Evolutionary conservation across 2,113 vertebrate genomes (phyloP), one percentile per base, ranked within the genome.

Genomic region (Lophius piscatorius): DNA sequence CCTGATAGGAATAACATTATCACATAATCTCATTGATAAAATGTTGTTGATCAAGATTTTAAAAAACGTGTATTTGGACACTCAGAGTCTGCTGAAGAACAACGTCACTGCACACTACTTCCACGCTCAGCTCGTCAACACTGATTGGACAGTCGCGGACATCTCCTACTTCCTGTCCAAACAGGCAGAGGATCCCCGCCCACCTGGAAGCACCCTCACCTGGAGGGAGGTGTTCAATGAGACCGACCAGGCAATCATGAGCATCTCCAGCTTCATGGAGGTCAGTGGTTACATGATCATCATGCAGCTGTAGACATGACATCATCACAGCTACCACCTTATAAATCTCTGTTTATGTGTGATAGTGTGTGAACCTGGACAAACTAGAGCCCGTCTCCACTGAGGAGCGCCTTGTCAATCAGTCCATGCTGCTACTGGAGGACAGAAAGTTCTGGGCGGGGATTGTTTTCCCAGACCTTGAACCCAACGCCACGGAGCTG

Each of bases 361-460:
- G 38, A 58, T 28, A 99, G 97, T 98, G 97, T 86, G 93, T 98
- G 50, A 98, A 98, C 67, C 79, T 98, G 76, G 94, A 98, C 86
- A 99, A 99, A 71, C 83, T 99, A 64, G 94, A 98, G 77, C 91
- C 95, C 0, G 89, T 96, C 20, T 79, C 93, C 1, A 95, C 72
- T 1, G 97, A 99, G 80, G 96, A 94, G 59, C 71, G 45, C 0
- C 87, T 99, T 44, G 88, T 99, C 24, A 93, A 94, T 74, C 88
- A 93, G 44, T 98, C 97, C 34, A 91, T 97, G 92, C 66, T 92
- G 14, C 86, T 99, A 46, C 87, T 99, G 72, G 92, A 98, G 76
- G 94, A 97, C 85, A 89, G 95, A 63, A 94, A 90, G 74, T 99
- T 99, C 87, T 99, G 97, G 97, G 97, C 97, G 5, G 97, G 94